Evolutionary conservation across 1,140 invertebrate genomes (phyloP), one percentile per base, ranked within the genome.

Genomic region (Magallana angulata): DNA sequence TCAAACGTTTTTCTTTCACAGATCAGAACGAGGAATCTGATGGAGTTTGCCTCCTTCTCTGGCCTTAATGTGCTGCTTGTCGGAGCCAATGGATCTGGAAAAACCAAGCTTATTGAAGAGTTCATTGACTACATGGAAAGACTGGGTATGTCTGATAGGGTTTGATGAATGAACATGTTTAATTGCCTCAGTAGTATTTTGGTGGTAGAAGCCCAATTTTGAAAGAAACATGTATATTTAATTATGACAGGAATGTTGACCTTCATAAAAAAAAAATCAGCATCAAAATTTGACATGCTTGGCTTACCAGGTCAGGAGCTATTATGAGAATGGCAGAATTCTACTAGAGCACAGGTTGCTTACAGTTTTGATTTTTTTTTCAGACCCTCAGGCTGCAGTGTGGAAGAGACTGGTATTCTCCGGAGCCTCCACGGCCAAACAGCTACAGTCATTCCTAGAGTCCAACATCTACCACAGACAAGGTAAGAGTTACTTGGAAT

Each of bases 21-120:
- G 94, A 93, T 94, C 81, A 91, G 94, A 48, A 94, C 93, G 11
- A 90, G 92, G 56, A 91, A 94, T 8, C 90, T 95, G 58, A 93
- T 95, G 91, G 94, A 95, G 86, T 93, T 94, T 92, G 93, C 94
- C 58, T 91, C 91, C 71, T 91, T 92, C 8, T 94, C 94, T 16
- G 93, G 93, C 24, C 92, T 93, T 82, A 94, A 94, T 91, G 93
- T 95, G 0, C 86, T 95, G n/a, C 86, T 95, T 48, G 92, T 93
- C 59, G 95, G 95, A 36, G 92, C 94, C 11, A 92, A 92, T 90
- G 95, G 95, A n/a, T 95, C 94, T 57, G 95, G 95, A 9, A 95
- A 95, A 89, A 95, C 95, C 60, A 91, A 91, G 84, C 90, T 95
- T 24, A 92, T 95, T 85, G 93, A 94, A 91, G 93, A 93, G 80